Conservation (phyloP, 2,888 invertebrate species). For the Torymus tubicola region DNA sequence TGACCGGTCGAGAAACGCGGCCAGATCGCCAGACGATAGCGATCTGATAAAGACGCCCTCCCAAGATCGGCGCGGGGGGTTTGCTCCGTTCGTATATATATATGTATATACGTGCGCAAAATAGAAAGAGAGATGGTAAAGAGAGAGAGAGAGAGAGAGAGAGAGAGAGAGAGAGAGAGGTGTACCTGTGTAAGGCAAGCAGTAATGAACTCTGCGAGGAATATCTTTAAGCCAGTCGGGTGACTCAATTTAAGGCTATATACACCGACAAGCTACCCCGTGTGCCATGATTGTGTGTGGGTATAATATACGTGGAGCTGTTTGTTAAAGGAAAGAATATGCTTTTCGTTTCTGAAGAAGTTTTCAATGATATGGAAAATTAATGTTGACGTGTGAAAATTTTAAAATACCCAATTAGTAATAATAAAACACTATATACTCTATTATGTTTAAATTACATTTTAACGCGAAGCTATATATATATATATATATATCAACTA, state of each 20-base stretch:
- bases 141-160: neutral
- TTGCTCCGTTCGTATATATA: neutral
- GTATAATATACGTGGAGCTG: too few species aligned
- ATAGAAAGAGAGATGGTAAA: too few species aligned
- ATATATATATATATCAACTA: too few species aligned
- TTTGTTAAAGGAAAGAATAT: neutral
- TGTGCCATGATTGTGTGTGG: too few species aligned
- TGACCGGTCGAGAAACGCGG: conserved; percentile 75
- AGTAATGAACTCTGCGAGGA: conserved; percentile 51
- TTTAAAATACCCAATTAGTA: too few species aligned
- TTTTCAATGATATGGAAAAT: too few species aligned
- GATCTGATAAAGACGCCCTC: conserved; percentile 75
- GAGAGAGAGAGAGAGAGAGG: neutral
- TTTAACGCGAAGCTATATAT: too few species aligned
- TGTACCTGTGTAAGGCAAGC: neutral
- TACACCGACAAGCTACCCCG: too few species aligned
- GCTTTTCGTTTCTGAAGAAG: too few species aligned
- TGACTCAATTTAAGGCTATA: conserved; percentile 52
- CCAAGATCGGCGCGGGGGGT: conserved; percentile 68
- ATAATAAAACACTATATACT: too few species aligned
- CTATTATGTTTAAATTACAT: too few species aligned
- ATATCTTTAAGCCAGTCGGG: conserved; percentile 26
- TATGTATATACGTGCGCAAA: neutral
- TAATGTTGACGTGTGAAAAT: too few species aligned
- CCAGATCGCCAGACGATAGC: conserved; percentile 74